Conservation (phyloP, 23 tunicate species). For the Trididemnum nubilum region DNA sequence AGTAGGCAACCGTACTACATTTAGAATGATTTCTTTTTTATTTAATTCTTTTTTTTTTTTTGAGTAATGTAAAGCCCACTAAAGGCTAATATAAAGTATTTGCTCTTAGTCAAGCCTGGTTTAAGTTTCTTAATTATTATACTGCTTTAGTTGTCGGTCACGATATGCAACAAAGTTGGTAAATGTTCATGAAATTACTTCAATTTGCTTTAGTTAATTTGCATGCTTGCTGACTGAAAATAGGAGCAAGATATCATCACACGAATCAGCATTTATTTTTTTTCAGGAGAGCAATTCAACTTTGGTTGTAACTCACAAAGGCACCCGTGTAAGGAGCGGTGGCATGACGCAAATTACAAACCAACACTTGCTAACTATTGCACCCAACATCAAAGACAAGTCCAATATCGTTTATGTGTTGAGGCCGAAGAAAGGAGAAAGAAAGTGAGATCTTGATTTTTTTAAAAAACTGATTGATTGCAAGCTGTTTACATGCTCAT, state of each 20-base stretch:
- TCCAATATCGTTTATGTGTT: slow-evolving; percentile 77
- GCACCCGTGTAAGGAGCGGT: slow-evolving; percentile 50
- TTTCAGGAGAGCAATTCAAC: slow-evolving; percentile 24
- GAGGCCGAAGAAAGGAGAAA: slow-evolving; percentile 30
- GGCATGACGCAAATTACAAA: slow-evolving; percentile 80
- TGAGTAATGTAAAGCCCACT: too few species aligned
- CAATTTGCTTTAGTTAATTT: too few species aligned
- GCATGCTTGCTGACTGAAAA: too few species aligned
- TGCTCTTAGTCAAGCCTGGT: too few species aligned
- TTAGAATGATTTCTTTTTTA: too few species aligned
- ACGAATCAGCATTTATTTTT: not conserved
- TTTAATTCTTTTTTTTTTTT: too few species aligned
- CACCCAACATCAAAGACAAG: slow-evolving; percentile 55
- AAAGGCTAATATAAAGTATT: too few species aligned
- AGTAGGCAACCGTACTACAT: too few species aligned
- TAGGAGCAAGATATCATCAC: not conserved
- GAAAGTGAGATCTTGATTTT: slow-evolving; percentile 21
- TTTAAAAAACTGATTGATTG: not conserved
- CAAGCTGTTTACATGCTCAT: not conserved
- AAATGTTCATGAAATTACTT: too few species aligned
- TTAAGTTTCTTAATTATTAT: too few species aligned
- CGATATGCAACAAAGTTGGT: too few species aligned
- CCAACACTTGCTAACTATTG: slow-evolving; percentile 63
- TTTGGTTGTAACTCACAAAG: slow-evolving; percentile 41
- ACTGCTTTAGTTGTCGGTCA: too few species aligned